Percentiles rank a stretch among this genome's conserved stretches.
Evolutionary conservation across 2,888 invertebrate species (phyloP).

Genomic region (Drosophila pegasa): DNA sequence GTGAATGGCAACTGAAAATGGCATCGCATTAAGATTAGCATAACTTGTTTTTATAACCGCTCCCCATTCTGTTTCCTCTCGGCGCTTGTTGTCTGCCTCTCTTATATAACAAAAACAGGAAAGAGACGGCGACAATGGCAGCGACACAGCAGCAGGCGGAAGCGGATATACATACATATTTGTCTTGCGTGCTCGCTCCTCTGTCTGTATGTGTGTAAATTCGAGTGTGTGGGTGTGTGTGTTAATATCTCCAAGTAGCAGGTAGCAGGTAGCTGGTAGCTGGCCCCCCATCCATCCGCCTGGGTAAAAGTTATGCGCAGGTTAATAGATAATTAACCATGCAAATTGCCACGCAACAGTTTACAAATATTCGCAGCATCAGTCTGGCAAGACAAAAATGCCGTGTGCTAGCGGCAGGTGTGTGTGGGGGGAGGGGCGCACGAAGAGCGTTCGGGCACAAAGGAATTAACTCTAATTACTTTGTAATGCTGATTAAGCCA

Average conservation of each 20-base stretch:
- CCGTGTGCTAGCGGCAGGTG: slow-evolving; percentile 22
- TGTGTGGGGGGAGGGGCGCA: slow-evolving; percentile 13
- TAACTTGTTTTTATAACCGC: slow-evolving; percentile 63
- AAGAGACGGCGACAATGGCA: slow-evolving; percentile 36
- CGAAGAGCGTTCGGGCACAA: slow-evolving; percentile 65
- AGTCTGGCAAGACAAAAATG: slow-evolving; percentile 31
- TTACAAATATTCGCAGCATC: slow-evolving; percentile 72
- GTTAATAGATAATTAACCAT: slow-evolving; percentile 81
- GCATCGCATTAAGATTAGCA: slow-evolving; percentile 71
- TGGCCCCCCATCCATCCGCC: slow-evolving; percentile 28
- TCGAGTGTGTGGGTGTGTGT: slow-evolving; percentile 30
- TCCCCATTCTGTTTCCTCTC: slow-evolving; percentile 11
- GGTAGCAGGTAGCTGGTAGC: slow-evolving; percentile 21
- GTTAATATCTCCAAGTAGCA: slow-evolving; percentile 37
- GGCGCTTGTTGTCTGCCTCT: slow-evolving; percentile 19
- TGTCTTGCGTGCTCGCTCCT: slow-evolving; percentile 27
- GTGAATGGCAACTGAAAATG: slow-evolving; percentile 55
- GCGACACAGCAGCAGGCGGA: slow-evolving; percentile 40
- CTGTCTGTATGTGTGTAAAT: slow-evolving; percentile 14
- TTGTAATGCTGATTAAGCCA: slow-evolving; percentile 80
- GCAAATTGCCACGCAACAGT: slow-evolving; percentile 77
- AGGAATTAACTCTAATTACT: slow-evolving; percentile 79
- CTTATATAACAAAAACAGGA: slow-evolving; percentile 50
- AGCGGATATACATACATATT: slow-evolving; percentile 69
- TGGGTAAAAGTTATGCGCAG: slow-evolving; percentile 73